These are phyloP conservation scores for Bujurquina vittata DNA, from an alignment of 2,113 vertebrate species.

Conservation along the genomic window DNA sequence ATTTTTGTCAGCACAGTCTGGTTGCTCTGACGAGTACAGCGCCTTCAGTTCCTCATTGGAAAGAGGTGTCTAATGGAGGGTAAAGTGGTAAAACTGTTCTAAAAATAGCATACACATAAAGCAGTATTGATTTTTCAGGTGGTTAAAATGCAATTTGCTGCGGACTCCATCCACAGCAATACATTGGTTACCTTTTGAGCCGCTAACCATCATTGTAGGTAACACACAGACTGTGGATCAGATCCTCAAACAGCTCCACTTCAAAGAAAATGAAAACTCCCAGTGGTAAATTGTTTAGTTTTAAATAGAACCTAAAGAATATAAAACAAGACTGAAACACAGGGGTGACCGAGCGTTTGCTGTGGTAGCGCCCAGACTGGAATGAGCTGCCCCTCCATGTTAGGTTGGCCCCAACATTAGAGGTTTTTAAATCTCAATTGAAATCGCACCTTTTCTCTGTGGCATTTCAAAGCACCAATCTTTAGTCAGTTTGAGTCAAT, in stretches of 20 bases:
- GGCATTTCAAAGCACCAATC: no score
- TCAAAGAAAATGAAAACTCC: background rate
- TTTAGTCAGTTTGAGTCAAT: no score
- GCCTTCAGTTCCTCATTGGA: background rate
- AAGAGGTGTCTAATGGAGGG: background rate
- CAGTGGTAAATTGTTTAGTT: background rate
- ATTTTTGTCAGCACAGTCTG: background rate
- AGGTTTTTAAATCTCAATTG: no score
- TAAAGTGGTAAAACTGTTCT: background rate
- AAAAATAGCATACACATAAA: background rate
- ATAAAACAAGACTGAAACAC: no score
- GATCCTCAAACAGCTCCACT: background rate
- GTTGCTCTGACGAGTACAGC: rapidly evolving
- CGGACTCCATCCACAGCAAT: background rate
- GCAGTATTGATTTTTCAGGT: background rate
- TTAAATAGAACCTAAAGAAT: background rate
- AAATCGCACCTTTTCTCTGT: no score
- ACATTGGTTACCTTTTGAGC: background rate
- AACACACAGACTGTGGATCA: constrained; percentile 3
- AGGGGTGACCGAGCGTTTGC: no score
- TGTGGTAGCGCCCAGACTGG: no score
- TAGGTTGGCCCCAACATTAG: no score
- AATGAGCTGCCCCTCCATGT: no score
- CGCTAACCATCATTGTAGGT: background rate
- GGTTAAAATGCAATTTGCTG: background rate